Evolutionary conservation across 2,797 vertebrate species (phyloP).

Genomic region (Etheostoma perlongum): DNA sequence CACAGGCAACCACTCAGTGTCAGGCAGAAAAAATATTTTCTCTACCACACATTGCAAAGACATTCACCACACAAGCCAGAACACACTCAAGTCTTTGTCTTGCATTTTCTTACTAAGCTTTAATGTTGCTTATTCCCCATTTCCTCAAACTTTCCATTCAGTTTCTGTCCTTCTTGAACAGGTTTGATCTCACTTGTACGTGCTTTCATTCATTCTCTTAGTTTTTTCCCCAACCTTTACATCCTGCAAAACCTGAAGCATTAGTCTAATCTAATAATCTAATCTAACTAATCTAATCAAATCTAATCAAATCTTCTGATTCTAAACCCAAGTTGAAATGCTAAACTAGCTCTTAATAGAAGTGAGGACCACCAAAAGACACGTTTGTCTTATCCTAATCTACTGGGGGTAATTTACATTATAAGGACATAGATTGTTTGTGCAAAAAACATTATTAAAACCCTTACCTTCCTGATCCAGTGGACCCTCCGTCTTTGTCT

Average conservation of each 20-base stretch:
- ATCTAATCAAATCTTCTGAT: not conserved
- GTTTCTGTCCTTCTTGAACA: conserved; percentile 2
- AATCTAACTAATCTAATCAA: too few relatives aligned
- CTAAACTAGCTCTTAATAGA: not conserved
- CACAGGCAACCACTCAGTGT: not conserved
- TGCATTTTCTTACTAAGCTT: conserved; percentile 10
- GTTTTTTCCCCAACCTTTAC: not conserved
- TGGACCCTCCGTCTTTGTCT: conserved; percentile 67
- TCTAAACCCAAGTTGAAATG: conserved; percentile 7
- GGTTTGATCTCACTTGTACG: conserved; percentile 10
- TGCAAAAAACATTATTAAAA: conserved; percentile 27
- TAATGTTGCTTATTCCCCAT: conserved; percentile 13
- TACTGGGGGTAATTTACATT: not conserved
- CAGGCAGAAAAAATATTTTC: conserved; percentile 38
- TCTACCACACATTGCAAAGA: conserved; percentile 51
- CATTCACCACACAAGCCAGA: conserved; percentile 33
- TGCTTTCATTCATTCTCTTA: conserved; percentile 25
- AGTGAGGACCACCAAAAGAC: not conserved
- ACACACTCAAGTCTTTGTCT: conserved; percentile 62
- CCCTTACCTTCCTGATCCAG: conserved; percentile 80
- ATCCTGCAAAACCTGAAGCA: not conserved
- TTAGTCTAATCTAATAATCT: not conserved
- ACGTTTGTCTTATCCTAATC: not conserved
- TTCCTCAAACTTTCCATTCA: conserved; percentile 30
- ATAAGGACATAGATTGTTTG: conserved; percentile 10